Conservation (phyloP, 1,140 invertebrate species). For the Brachionus koreanus region DNA sequence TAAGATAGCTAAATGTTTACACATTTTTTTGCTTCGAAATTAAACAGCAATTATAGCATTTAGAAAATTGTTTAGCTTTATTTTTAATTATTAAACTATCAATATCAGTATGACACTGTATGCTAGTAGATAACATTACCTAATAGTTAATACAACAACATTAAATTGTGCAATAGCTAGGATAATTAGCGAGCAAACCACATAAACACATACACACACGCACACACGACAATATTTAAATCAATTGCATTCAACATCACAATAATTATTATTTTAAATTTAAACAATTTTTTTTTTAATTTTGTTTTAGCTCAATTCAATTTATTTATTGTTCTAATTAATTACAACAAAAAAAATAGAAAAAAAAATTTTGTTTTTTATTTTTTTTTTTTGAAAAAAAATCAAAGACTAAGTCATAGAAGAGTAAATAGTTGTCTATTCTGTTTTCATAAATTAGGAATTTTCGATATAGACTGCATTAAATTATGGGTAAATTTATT, state of each 20-base stretch:
- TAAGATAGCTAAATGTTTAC: not conserved
- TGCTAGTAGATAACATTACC: slow-evolving; percentile 25
- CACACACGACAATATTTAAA: not conserved
- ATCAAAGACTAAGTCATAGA: not conserved
- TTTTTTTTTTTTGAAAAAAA: too few species aligned
- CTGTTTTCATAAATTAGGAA: not conserved
- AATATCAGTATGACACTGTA: slow-evolving; percentile 37
- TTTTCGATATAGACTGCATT: too few species aligned
- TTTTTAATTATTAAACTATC: slow-evolving; percentile 37
- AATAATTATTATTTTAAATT: too few species aligned
- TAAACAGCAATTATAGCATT: slow-evolving; percentile 1
- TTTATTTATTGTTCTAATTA: too few species aligned
- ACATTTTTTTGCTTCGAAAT: not conserved
- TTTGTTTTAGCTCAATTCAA: too few species aligned
- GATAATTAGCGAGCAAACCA: not conserved
- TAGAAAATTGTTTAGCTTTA: slow-evolving; percentile 41
- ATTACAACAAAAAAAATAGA: too few species aligned
- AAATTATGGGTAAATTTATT: too few species aligned
- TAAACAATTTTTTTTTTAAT: too few species aligned
- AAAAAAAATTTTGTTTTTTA: too few species aligned
- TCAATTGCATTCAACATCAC: not conserved
- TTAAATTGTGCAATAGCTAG: not conserved
- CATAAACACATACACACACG: not conserved
- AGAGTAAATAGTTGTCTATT: not conserved
- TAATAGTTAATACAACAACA: slow-evolving; percentile 14